These are phyloP conservation scores for Ruditapes philippinarum DNA, from an alignment of 1,140 invertebrate genomes.

Conservation along the genomic window DNA sequence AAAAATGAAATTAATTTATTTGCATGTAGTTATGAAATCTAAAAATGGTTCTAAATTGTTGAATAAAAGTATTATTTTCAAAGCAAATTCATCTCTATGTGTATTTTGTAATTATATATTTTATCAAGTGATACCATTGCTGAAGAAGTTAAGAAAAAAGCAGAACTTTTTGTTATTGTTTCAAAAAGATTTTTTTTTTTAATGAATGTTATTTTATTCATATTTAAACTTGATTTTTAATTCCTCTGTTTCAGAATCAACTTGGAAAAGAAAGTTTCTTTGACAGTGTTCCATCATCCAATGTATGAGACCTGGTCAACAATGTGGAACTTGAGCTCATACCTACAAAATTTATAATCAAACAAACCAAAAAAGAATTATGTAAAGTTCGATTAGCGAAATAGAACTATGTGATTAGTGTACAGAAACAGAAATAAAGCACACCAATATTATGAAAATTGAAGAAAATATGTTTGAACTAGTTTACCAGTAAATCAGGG, in stretches of 20 bases:
- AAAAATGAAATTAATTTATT: no score
- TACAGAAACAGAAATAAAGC: background rate
- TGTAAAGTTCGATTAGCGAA: background rate
- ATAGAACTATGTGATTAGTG: background rate
- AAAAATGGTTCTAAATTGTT: no score
- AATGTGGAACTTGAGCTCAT: background rate
- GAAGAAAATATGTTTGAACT: background rate
- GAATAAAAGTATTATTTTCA: no score
- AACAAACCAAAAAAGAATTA: background rate
- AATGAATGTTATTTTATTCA: background rate
- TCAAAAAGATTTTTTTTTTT: background rate
- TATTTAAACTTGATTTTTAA: background rate
- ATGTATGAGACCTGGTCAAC: slow-evolving; percentile 41
- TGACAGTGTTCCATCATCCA: slow-evolving; percentile 66
- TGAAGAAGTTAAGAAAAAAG: no score
- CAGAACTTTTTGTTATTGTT: no score
- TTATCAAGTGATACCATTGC: no score
- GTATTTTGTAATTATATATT: no score
- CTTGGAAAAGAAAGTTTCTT: slow-evolving; percentile 62
- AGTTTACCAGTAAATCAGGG: no score
- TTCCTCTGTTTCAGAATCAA: slow-evolving; percentile 54
- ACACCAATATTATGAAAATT: background rate
- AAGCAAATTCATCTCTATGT: no score
- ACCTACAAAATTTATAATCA: background rate
- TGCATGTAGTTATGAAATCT: no score